Evolutionary conservation across 2,113 vertebrate species (phyloP).

Genomic region (Pachyramphus minor): DNA sequence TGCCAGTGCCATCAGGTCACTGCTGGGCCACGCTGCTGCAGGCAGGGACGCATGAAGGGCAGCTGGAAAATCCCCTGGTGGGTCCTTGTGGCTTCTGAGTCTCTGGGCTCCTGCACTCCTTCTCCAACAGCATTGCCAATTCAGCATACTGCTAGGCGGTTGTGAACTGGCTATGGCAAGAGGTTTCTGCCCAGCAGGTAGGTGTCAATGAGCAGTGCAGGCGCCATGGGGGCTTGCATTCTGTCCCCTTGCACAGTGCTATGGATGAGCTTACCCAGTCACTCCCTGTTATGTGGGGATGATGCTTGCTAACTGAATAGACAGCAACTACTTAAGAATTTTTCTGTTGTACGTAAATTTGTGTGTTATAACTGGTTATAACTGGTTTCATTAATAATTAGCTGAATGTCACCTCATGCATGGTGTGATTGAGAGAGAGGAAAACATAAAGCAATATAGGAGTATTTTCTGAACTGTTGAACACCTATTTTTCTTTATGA

Average conservation of each 20-base stretch:
- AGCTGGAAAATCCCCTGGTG: neutral
- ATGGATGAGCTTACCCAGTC: accelerated
- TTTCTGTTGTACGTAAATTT: neutral
- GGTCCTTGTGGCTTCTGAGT: accelerated
- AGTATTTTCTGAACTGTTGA: neutral
- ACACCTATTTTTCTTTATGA: neutral
- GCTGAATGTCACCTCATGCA: neutral
- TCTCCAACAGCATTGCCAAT: accelerated
- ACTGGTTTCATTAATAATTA: neutral
- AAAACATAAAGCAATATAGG: neutral
- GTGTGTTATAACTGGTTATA: neutral
- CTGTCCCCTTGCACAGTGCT: neutral
- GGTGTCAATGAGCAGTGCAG: neutral
- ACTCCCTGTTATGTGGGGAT: accelerated
- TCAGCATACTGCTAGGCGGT: accelerated
- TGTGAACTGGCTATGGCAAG: neutral
- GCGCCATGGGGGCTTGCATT: neutral
- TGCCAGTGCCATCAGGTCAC: neutral
- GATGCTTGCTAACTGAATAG: neutral
- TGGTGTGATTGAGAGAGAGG: neutral
- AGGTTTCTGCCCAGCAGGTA: neutral
- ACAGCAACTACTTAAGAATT: neutral
- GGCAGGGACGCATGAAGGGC: neutral
- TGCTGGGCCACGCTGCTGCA: accelerated
- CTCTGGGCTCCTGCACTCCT: neutral